Base-by-base conservation (phyloP, 2,888 invertebrate species). In the Chaitophorus viminalis region DNA sequence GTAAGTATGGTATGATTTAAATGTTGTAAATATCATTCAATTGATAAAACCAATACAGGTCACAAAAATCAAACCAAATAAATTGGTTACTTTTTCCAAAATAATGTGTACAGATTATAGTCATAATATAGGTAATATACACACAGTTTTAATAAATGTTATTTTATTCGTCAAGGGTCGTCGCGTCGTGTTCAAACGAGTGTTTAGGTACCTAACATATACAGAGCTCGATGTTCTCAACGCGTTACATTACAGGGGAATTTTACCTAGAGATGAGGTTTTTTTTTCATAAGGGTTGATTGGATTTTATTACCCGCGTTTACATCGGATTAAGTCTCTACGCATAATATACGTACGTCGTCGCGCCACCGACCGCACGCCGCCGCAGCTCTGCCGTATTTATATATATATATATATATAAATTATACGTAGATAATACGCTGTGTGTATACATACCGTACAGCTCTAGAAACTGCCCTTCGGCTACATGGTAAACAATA, bases 251-350 rank as follows among this genome's bases (percentile, higher is more conserved):
- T 31, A 54, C 33, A 25, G 46, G n/a, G 72, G 72, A 54, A 82
- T 82, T 72, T 82, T 21, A 33, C n/a, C 25, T 6, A 68, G 21
- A 72, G 31, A 70, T 2, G 39, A 39, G 36, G 36, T 79, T 60
- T 79, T 60, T n/a, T 33, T 72, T 74, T 33, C 70, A 36, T 68
- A 46, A 85, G 85, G 85, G 76, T 85, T 52, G 78, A 86, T 54
- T 36, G 85, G 70, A 52, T 54, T 77, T 86, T 54, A 86, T 85
- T 78, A 76, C 36, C 72, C 36, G 33, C 70, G 70, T 78, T 86
- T 77, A 72, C 36, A 70, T 78, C n/a, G 78, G 78, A 70, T 86
- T 68, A 54, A 11, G 33, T 78, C 72, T 52, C 70, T n/a, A 52
- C 52, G 68, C 6, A 29, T 29, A 14, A 70, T 18, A 31, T 33